Evolutionary conservation across 2,888 invertebrate genomes (phyloP).

Genomic region (Mechanitis messenoides): DNA sequence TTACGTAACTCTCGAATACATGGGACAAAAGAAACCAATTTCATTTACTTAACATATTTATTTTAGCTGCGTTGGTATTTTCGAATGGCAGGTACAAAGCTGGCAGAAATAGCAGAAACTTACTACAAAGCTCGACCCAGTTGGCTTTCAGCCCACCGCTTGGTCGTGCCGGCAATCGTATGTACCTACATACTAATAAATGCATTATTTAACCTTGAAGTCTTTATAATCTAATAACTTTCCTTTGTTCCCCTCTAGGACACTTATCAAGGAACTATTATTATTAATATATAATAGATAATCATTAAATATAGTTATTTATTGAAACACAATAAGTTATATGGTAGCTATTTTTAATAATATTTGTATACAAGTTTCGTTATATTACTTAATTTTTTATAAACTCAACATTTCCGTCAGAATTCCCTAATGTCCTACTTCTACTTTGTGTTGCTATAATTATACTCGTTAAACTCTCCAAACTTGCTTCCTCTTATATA

Average conservation of each 20-base stretch:
- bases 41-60: constrained; percentile 24
- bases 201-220: constrained; percentile 52
- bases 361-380: not conserved
- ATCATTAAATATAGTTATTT: too few species aligned
- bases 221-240: constrained; percentile 10
- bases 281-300: too few species aligned
- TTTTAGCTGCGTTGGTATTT: constrained; percentile 29
- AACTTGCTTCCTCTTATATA: constrained; percentile 67
- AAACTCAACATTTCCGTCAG: constrained; percentile 1
- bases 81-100: constrained; percentile 40
- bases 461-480: constrained; percentile 44
- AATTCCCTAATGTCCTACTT: constrained; percentile 16
- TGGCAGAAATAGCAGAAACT: constrained; percentile 59
- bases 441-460: constrained; percentile 41
- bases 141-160: constrained; percentile 65
- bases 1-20: constrained; percentile 20
- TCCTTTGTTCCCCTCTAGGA: constrained; percentile 1
- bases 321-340: too few species aligned
- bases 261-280: too few species aligned
- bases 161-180: constrained; percentile 46
- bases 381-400: constrained; percentile 1
- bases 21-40: constrained; percentile 16
- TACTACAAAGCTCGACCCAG: constrained; percentile 68
- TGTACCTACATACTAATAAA: constrained; percentile 34
- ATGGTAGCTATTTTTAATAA: too few species aligned